Conservation (phyloP, 2,888 invertebrate species). For the Acronicta aceris region DNA sequence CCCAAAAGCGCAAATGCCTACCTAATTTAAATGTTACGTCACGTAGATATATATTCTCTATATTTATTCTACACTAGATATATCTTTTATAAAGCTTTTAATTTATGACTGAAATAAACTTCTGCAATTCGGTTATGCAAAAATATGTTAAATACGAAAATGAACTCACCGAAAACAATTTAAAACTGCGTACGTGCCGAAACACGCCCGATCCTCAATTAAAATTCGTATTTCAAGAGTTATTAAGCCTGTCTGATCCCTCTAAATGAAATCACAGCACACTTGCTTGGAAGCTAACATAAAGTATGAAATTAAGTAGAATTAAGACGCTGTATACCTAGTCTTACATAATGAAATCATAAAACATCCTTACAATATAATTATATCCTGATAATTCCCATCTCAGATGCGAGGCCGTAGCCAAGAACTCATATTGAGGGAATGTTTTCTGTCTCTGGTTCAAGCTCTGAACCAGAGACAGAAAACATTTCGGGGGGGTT, state of each 20-base stretch:
- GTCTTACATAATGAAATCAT: conserved; percentile 17
- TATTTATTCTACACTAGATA: no score
- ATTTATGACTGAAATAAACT: no score
- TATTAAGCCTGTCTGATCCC: conserved; percentile 38
- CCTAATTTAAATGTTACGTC: no score
- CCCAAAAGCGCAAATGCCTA: no score
- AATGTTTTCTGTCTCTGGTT: no score
- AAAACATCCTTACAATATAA: conserved; percentile 1
- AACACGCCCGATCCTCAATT: conserved; percentile 19
- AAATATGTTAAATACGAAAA: conserved; percentile 25
- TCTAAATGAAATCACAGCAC: conserved; percentile 29
- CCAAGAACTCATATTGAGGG: no score
- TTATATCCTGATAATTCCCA: background rate
- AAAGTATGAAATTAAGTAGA: conserved; percentile 13
- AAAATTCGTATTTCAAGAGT: conserved; percentile 30
- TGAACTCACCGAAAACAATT: conserved; percentile 3
- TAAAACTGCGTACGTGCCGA: conserved; percentile 5
- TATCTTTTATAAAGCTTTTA: no score
- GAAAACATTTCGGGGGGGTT: no score
- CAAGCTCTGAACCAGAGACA: no score
- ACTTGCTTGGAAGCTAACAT: conserved; percentile 21
- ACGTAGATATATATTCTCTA: no score
- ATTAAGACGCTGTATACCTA: conserved; percentile 5
- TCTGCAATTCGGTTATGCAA: background rate
- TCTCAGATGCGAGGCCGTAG: no score